Evolutionary conservation across 1,140 invertebrate genomes (phyloP), one percentile per base, ranked within the genome.

Genomic region (Eupristina koningsbergeri): DNA sequence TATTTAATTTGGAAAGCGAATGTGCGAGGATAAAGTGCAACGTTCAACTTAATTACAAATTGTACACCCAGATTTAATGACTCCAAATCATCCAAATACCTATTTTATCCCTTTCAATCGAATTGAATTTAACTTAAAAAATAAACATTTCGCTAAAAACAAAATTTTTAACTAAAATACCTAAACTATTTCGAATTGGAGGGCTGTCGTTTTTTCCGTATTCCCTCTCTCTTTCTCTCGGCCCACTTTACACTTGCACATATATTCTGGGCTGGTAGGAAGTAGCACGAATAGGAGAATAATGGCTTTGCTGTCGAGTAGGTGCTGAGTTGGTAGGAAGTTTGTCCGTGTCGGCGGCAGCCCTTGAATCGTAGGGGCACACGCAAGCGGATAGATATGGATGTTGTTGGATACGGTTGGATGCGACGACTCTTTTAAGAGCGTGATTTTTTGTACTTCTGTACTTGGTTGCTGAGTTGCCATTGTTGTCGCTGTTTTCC

Each of bases 311-410:
- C 47, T 71, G 69, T 36, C 39, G 34, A 58, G 36, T 63, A 64
- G 80, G 39, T 81, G 80, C 80, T 74, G 80, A 81, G 80, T 81
- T 61, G 69, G 80, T 74, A 63, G 80, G 36, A 74, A 81, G 80
- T 81, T 81, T 81, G 80, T 63, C 69, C 50, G 80, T 22, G 36
- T 45, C 71, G n/a, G n/a, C 39, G 39, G 13, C 77, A 45, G 36
- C 6, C 36, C n/a, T 8, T 78, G 76, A 78, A 78, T 78, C 76
- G 34, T 36, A 39, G 13, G 19, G 15, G n/a, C 39, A 41, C 31
- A 19, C n/a, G 36, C 6, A 31, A 71, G 64, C 64, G 29, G 31
- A 67, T 36, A 15, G 34, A 69, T 69, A n/a, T n/a, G n/a, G n/a
- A n/a, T n/a, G n/a, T n/a, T n/a, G n/a, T n/a, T n/a, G n/a, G 13